Base-by-base conservation (phyloP, 1,140 invertebrate genomes). In the Dinoponera quadriceps region DNA sequence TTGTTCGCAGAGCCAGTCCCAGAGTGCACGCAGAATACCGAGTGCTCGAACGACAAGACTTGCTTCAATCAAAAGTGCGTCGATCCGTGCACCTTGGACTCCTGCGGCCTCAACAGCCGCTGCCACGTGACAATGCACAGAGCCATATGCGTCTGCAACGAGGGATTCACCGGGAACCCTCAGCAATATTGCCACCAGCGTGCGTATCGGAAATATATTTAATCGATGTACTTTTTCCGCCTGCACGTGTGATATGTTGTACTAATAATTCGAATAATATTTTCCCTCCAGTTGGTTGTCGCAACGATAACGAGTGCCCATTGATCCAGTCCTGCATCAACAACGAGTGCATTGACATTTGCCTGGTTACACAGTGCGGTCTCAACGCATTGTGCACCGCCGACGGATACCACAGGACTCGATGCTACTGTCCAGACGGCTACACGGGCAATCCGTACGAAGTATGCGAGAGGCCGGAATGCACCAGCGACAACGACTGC, bases 151-250 rank as follows among this genome's bases (percentile, higher is more conserved):
- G 96, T 96, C 0, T 99, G 98, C 91, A 95, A 96, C 83, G 96
- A 97, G 87, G 97, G 97, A 11, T 97, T 96, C 88, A 97, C 97
- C 88, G 98, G 98, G 91, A 97, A 98, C 93, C 97, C 98, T 22
- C 96, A 98, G 85, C 95, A 95, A 62, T 96, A 96, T 86, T 98
- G 98, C 91, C 95, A 96, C 86, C 96, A 97, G 93, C 96, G 96
- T 97, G 95, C 91, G 94, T 92, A 60, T 63, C n/a, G n/a, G 5
- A 60, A 49, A 75, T 54, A 72, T 11, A 69, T 29, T 48, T 33
- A 22, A 27, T 33, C 29, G 1, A 22, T 5, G 49, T 5, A 71
- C 33, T 68, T n/a, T 54, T 87, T 60, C 54, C 25, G 33, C 9
- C 2, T 20, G n/a, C 11, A 27, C 16, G 7, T 49, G 4, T 48